Conservation (phyloP, 1,140 invertebrate species). For the Brachionus sp. region DNA sequence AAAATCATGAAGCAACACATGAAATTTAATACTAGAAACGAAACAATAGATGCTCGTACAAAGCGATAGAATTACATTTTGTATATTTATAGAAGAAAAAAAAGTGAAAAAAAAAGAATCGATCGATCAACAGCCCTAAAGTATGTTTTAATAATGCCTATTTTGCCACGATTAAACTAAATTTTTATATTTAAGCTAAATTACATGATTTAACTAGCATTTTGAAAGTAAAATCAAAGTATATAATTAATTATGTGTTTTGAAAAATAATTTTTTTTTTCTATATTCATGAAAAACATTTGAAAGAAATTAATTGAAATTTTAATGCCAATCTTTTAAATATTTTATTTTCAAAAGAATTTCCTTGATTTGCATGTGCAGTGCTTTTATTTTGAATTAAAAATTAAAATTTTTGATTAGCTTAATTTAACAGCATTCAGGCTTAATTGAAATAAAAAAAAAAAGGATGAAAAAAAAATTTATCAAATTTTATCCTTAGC, state of each 20-base stretch:
- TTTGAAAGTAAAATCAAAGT: not conserved
- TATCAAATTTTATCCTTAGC: too few relatives aligned
- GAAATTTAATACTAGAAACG: not conserved
- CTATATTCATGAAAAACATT: too few relatives aligned
- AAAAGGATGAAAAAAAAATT: too few relatives aligned
- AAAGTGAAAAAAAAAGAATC: not conserved
- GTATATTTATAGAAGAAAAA: not conserved
- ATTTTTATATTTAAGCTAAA: too few relatives aligned
- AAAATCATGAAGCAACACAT: not conserved
- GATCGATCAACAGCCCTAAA: not conserved
- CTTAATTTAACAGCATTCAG: too few relatives aligned
- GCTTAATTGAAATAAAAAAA: too few relatives aligned
- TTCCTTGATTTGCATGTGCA: not conserved
- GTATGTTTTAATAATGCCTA: not conserved
- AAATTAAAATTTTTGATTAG: not conserved
- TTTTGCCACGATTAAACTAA: not conserved
- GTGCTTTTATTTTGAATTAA: not conserved
- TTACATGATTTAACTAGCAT: too few relatives aligned
- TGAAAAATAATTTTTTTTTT: too few relatives aligned
- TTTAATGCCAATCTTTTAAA: too few relatives aligned
- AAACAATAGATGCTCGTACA: not conserved
- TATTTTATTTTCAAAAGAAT: not conserved
- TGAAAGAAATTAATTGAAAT: too few relatives aligned
- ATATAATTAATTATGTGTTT: not conserved
- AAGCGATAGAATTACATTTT: not conserved